Conservation (phyloP, 2,797 vertebrate genomes). For the Kryptopterus vitreolus region DNA sequence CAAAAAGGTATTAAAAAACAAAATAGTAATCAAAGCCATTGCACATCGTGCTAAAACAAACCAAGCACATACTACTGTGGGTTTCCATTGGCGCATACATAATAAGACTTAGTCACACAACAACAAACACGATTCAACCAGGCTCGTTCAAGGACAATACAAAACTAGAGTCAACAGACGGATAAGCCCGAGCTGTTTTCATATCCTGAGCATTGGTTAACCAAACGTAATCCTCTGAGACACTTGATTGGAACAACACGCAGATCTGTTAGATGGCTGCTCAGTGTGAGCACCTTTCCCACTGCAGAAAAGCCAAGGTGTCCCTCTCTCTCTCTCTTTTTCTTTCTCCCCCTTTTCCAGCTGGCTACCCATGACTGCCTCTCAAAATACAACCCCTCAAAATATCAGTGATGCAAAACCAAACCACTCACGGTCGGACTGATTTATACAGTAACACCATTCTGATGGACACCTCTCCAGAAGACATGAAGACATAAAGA, state of each 20-base stretch:
- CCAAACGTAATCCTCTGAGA: constrained; percentile 47
- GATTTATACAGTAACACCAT: not conserved
- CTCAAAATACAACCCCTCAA: constrained; percentile 25
- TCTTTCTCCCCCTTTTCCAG: constrained; percentile 21
- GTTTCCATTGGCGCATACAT: not conserved
- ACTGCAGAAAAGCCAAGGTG: constrained; percentile 34
- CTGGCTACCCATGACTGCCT: constrained; percentile 33
- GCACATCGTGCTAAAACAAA: not conserved
- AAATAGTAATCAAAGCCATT: not conserved
- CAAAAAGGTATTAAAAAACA: not conserved
- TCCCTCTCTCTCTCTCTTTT: constrained; percentile 25
- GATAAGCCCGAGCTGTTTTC: not conserved
- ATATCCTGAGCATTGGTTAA: constrained; percentile 24
- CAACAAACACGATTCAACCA: constrained; percentile 5
- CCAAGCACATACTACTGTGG: not conserved
- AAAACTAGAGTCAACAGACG: not conserved
- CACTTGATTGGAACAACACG: constrained; percentile 48
- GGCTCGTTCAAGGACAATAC: not conserved
- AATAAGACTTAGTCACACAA: not conserved
- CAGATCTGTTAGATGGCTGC: constrained; percentile 50
- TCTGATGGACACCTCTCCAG: not conserved
- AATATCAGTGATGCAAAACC: constrained; percentile 38
- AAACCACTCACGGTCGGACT: constrained; percentile 22
- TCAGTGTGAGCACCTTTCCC: constrained; percentile 44
- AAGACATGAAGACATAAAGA: not conserved